phyloP scores from a whole-genome alignment of 92 coral and sea anemone genomes.

The Ricordea florida region DNA sequence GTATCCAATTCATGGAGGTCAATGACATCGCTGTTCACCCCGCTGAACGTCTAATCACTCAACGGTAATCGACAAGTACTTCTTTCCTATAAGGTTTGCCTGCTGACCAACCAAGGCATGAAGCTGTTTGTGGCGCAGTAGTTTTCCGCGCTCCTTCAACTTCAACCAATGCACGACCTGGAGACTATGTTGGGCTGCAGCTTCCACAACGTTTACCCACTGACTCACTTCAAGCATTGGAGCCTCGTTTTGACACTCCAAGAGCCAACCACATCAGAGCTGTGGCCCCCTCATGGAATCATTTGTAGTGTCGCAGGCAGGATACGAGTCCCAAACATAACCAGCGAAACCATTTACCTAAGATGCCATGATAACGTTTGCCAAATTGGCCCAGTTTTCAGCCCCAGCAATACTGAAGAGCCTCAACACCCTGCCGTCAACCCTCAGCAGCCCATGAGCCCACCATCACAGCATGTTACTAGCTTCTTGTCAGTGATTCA shows the following conservation, averaged over 20 bases:
- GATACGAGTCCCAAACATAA: conserved; percentile 54
- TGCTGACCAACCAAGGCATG: neutral
- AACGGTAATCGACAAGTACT: conserved; percentile 31
- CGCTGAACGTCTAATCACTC: conserved; percentile 20
- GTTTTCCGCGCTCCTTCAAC: conserved; percentile 59
- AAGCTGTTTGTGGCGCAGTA: conserved; percentile 42
- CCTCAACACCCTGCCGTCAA: neutral
- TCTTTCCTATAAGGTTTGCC: conserved; percentile 39
- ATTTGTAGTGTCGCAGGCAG: conserved; percentile 44
- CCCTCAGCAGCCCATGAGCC: neutral
- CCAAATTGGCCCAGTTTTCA: neutral
- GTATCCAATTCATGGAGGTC: conserved; percentile 36
- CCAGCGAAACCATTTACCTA: conserved; percentile 32
- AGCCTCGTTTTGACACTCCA: conserved; percentile 58
- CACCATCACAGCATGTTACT: neutral
- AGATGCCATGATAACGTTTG: conserved; percentile 15
- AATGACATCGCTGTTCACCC: conserved; percentile 48
- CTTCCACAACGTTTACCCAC: conserved; percentile 37
- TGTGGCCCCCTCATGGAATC: conserved; percentile 18
- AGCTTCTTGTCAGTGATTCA: neutral
- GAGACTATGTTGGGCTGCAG: conserved; percentile 41
- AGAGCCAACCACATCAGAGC: neutral
- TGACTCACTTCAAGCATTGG: conserved; percentile 44
- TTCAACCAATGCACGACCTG: conserved; percentile 48
- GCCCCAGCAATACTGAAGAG: no score